phyloP scores from a whole-genome alignment of 2,888 invertebrate genomes.

The Folsomia manolachei region DNA sequence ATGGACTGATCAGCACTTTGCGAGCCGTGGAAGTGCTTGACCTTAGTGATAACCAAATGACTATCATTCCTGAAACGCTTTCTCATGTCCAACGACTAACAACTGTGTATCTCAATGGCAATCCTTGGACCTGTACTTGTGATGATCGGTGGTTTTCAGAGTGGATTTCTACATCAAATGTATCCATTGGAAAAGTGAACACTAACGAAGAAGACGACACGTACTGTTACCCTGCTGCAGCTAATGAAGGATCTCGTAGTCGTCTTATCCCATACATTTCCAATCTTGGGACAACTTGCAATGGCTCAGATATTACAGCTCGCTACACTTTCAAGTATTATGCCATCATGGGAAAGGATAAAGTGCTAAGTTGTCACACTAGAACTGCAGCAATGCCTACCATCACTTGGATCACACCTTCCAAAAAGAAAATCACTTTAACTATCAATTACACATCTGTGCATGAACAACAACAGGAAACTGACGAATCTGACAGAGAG shows the following conservation, averaged over 20 bases:
- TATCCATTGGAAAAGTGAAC: conserved; percentile 25
- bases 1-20: conserved; percentile 42
- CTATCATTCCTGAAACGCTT: conserved; percentile 68
- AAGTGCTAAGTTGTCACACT: conserved; percentile 72
- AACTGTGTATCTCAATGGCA: conserved; percentile 67
- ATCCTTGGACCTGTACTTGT: conserved; percentile 84
- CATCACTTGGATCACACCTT: conserved; percentile 75
- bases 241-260: neutral
- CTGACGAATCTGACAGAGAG: neutral
- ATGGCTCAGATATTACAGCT: conserved; percentile 62
- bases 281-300: conserved; percentile 65
- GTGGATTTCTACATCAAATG: conserved; percentile 55
- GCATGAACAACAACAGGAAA: neutral
- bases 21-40: conserved; percentile 64
- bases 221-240: conserved; percentile 17
- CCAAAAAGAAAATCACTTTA: conserved; percentile 25
- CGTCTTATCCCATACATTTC: conserved; percentile 55
- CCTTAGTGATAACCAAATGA: conserved; percentile 68
- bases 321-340: conserved; percentile 64
- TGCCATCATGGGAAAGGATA: conserved; percentile 61
- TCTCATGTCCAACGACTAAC: conserved; percentile 64
- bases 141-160: conserved; percentile 73
- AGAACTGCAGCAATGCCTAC: conserved; percentile 74
- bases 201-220: conserved; percentile 35
- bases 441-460: neutral